These are phyloP conservation scores for Julus scanicus DNA, from an alignment of 2,888 invertebrate species.

Conservation along the genomic window DNA sequence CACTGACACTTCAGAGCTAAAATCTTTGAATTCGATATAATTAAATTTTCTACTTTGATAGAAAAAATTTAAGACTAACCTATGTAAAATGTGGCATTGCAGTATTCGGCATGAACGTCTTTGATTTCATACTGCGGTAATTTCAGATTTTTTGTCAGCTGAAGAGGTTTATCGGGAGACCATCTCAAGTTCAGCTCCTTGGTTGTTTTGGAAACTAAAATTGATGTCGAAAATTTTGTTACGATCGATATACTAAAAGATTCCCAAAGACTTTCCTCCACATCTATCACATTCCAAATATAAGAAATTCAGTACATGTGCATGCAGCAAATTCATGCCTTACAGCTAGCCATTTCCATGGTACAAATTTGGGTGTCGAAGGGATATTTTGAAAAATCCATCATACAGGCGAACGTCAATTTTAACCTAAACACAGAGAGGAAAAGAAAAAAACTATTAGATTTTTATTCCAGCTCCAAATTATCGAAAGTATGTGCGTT, in stretches of 20 bases:
- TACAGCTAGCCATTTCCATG: slow-evolving; percentile 71
- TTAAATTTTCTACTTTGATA: too few species aligned
- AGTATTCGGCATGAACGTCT: slow-evolving; percentile 64
- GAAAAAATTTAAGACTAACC: slow-evolving; percentile 62
- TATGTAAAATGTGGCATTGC: slow-evolving; percentile 68
- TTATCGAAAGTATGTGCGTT: background rate
- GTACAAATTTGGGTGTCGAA: slow-evolving; percentile 70
- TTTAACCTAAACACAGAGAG: slow-evolving; percentile 67
- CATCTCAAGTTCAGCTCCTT: slow-evolving; percentile 68
- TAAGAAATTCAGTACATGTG: background rate
- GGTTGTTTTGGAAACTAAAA: slow-evolving; percentile 68
- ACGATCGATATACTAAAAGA: background rate
- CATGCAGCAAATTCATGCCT: slow-evolving; percentile 62
- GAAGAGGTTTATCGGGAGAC: slow-evolving; percentile 66
- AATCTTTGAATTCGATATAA: too few species aligned
- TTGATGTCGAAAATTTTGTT: slow-evolving; percentile 60
- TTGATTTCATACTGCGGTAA: slow-evolving; percentile 69
- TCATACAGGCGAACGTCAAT: slow-evolving; percentile 71
- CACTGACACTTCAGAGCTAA: too few species aligned
- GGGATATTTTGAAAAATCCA: slow-evolving; percentile 71
- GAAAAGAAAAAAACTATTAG: background rate
- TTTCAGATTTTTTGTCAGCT: slow-evolving; percentile 66
- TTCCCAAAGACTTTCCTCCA: background rate
- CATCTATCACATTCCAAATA: background rate
- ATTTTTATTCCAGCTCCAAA: background rate